A percentile compares a stretch with the other conserved stretches of the same genome.
These are phyloP conservation scores for Metopolophium dirhodum DNA, from an alignment of 1,140 invertebrate genomes.

Conservation along the genomic window DNA sequence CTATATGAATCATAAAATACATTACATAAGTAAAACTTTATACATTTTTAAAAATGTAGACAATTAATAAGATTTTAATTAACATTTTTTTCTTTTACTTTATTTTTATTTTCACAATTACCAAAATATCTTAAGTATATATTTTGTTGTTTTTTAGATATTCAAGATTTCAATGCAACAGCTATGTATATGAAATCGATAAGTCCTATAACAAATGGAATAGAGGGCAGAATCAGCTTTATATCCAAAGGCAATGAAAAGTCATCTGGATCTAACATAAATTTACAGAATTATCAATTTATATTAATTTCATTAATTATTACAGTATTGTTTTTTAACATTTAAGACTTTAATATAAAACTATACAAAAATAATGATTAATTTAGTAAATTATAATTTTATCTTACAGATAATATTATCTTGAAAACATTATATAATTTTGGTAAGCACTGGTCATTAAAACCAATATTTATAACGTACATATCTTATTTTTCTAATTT, in stretches of 20 bases:
- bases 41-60: too few relatives aligned
- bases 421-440: neutral
- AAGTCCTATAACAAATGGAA: conserved; percentile 15
- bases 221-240: neutral
- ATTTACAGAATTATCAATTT: neutral
- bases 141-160: neutral
- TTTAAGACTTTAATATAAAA: neutral
- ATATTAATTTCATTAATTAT: neutral
- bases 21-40: neutral
- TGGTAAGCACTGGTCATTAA: neutral
- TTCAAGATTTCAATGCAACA: conserved; percentile 17
- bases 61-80: too few relatives aligned
- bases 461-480: neutral
- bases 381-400: neutral
- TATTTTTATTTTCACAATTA: neutral
- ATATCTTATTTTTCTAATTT: neutral
- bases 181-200: neutral
- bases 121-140: neutral
- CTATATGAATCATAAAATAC: neutral
- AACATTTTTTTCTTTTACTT: neutral
- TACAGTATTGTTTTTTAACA: neutral
- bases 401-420: neutral
- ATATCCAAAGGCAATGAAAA: neutral
- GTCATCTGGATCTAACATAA: neutral
- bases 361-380: neutral